Evolutionary conservation across 2,888 invertebrate genomes (phyloP).

Genomic region (Xestia sexstrigata): DNA sequence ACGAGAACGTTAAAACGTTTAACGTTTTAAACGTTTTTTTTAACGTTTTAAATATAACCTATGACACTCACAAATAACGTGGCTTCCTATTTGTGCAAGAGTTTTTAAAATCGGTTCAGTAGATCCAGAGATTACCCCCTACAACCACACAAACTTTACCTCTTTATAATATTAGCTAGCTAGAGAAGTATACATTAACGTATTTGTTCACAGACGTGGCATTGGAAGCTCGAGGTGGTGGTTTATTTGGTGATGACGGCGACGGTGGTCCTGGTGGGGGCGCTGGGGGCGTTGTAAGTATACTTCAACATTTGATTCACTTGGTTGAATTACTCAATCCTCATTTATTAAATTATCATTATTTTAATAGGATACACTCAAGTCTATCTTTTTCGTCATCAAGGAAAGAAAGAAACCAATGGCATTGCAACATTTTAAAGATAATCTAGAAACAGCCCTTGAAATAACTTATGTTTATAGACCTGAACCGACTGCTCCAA

Average conservation of each 20-base stretch:
- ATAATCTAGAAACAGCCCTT: conserved; percentile 77
- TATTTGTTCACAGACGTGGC: conserved; percentile 56
- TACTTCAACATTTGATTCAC: conserved; percentile 17
- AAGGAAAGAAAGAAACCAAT: conserved; percentile 24
- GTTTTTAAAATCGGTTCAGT: no score
- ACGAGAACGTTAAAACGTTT: no score
- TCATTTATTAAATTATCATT: conserved; percentile 15
- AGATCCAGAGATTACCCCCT: no score
- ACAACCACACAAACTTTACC: no score
- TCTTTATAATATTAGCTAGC: no score
- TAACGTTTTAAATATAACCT: no score
- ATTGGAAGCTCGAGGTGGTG: conserved; percentile 43
- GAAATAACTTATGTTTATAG: conserved; percentile 65
- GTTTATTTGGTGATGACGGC: conserved; percentile 30
- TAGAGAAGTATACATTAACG: background rate
- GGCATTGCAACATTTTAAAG: conserved; percentile 22
- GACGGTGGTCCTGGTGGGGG: conserved; percentile 47
- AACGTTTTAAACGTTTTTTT: no score
- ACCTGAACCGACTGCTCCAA: conserved; percentile 74
- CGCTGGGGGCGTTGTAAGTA: conserved; percentile 80
- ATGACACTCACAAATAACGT: no score
- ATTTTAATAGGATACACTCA: conserved; percentile 56
- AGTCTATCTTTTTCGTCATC: conserved; percentile 12
- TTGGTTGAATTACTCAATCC: background rate
- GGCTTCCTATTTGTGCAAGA: no score